Base-by-base conservation (phyloP, 2,888 invertebrate genomes). In the Tachystola acroxantha region DNA sequence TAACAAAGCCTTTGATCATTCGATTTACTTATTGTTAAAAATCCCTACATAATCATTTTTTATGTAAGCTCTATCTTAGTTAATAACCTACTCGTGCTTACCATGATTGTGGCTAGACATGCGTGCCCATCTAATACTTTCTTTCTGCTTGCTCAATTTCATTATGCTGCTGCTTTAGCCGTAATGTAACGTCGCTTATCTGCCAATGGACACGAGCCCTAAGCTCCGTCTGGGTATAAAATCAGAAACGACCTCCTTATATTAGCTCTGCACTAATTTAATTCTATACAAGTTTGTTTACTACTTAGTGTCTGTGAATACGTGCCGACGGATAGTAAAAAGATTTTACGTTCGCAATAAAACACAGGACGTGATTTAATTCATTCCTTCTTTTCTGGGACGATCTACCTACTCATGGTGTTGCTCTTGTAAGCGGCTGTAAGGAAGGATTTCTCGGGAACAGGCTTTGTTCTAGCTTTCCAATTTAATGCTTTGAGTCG, bases 401-500 rank as follows among this genome's bases (percentile, higher is more conserved):
- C 39, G 38, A 40, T 42, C n/a, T n/a, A n/a, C n/a, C n/a, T n/a
- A 46, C 42, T 34, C 37, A 34, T 19, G 11, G 22, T 39, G 36
- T 39, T 48, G 42, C 43, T 45, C 34, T 45, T 37, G 39, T 32
- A 37, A 41, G 43, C 34, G 39, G 37, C 29, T 31, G 42, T 43
- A 48, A 48, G 42, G 28, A 36, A 40, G 48, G 46, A 49, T 57
- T 53, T 53, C 11, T 46, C 37, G 39, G 35, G 29, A 27, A 35
- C 32, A 24, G 32, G 41, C 48, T 46, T 54, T 50, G 46, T 53
- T 46, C 48, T 43, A 46, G 43, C 45, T 45, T 52, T 50, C 44
- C 57, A 56, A 60, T 65, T 62, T 58, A 56, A 59, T 59, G 50
- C 50, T 39, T 44, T 45, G 50, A 44, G 50, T 55, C 48, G 16